Base-by-base conservation (phyloP, 2,888 invertebrate species). In the Polydrusus pterygomalis region DNA sequence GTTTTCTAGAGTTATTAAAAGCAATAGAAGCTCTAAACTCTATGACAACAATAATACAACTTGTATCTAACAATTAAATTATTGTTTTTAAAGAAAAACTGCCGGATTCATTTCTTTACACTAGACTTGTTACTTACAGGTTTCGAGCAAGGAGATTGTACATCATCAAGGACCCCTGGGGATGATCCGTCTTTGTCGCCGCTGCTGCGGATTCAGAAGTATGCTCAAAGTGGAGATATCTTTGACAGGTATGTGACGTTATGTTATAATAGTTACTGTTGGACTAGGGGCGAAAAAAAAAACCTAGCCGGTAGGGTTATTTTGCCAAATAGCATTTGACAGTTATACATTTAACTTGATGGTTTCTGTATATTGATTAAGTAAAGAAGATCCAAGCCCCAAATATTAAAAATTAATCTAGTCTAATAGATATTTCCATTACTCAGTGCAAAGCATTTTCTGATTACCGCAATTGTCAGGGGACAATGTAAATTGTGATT, bases 141-240 rank as follows among this genome's bases (percentile, higher is more conserved):
- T 25, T 87, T 83, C 79, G 86, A 85, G 74, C 86, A 86, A 81
- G 85, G 85, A 43, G 86, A 86, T 79, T 85, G 84, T 34, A 78
- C 82, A 30, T 75, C 80, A 15, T 38, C 63, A 15, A 80, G 82
- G 56, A 80, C 78, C 62, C 78, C 78, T 20, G 76, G 74, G 54
- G 80, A 79, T 51, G 85, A 85, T 75, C 82, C 83, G 30, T 77
- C 82, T 2, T 80, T 86, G 58, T 84, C 85, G 34, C 86, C 87
- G 2, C 78, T 87, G 30, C 80, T 82, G 64, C 84, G 86, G 20
- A 80, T 87, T 69, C 84, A 85, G 80, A 86, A 85, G 76, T 86
- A 85, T 78, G 86, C 85, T 45, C 80, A 83, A 51, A 84, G 85
- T 9, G 81, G 80, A 34, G 84, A 85, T 71, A 79, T 82, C 74